Conservation (phyloP, 2,113 vertebrate species). For the Macheiramphus alcinus region DNA sequence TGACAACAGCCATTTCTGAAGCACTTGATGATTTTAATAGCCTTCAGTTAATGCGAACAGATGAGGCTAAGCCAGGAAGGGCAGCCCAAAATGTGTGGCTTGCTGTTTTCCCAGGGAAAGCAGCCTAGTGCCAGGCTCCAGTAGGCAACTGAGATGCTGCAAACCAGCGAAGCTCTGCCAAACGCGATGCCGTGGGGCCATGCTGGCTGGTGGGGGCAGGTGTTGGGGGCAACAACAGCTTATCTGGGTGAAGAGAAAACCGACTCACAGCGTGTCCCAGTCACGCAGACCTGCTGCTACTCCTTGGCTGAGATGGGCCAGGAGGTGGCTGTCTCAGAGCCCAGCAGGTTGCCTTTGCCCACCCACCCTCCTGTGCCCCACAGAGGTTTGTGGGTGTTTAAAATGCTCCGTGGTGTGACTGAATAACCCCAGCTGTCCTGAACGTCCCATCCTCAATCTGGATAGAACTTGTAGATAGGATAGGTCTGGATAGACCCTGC, state of each 20-base stretch:
- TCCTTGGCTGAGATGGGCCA: not conserved
- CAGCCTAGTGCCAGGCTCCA: not conserved
- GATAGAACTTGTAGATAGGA: not conserved
- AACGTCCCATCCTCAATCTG: not conserved
- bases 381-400: not conserved
- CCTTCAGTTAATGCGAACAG: not conserved
- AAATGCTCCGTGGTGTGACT: not conserved
- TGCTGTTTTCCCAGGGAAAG: not conserved
- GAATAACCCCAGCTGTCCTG: not conserved
- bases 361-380: not conserved
- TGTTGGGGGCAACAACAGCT: not conserved
- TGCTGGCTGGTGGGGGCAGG: not conserved
- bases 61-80: not conserved
- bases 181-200: fast-evolving
- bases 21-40: not conserved
- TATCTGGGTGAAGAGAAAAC: not conserved
- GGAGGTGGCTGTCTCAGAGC: not conserved
- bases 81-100: not conserved
- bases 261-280: fast-evolving
- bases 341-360: not conserved
- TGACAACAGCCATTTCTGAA: not conserved
- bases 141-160: not conserved
- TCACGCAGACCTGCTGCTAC: not conserved
- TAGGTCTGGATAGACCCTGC: not conserved
- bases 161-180: not conserved